Evolutionary conservation across 2,113 vertebrate genomes (phyloP), one percentile per base, ranked within the genome.

Genomic region (Microtus montanus): DNA sequence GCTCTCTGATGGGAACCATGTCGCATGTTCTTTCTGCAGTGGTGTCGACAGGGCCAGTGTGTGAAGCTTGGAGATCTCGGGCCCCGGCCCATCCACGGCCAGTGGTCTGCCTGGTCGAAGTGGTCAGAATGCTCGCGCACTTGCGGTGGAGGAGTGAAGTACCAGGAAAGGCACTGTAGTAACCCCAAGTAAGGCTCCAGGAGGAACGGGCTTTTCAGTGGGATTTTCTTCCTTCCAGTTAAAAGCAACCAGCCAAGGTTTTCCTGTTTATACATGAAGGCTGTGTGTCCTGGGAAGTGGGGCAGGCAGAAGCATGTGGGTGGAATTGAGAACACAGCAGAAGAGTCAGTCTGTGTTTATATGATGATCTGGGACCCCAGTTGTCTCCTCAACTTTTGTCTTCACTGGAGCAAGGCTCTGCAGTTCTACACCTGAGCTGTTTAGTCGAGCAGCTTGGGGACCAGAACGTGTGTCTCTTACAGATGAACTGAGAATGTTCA

Each of bases 1-100:
- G 61, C 14, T 0, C 82, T 44, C 68, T 98, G 64, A 97, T 44
- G 33, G 95, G 89, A 64, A 90, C 7, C n/a, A 5, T 96, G 91
- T 88, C 94, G 0, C 75, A 0, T 61, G 0, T 97, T 98, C 70
- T 96, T 77, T 97, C 94, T 95, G 83, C 98, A 99, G 99, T 99
- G 99, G 99, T 99, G 99, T 97, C 99, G 99, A 91, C 98, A 99
- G 96, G 99, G 99, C 77, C 99, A 99, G 97, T 99, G 99, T 96
- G 99, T 99, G 5, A 99, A 98, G 85, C 98, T 99, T 0, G 99
- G 99, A 47, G 99, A 99, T 24, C 98, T 99, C 0, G 99, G 99
- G 3, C 99, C 99, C 19, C 98, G 98, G 89, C 98, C 99, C 0
- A 74, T 99, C 61, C 97, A 99, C 0, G 99, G 99, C 52, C 99